Base-by-base conservation (phyloP, 92 coral and sea anemone genomes). In the Phymanthus crucifer region DNA sequence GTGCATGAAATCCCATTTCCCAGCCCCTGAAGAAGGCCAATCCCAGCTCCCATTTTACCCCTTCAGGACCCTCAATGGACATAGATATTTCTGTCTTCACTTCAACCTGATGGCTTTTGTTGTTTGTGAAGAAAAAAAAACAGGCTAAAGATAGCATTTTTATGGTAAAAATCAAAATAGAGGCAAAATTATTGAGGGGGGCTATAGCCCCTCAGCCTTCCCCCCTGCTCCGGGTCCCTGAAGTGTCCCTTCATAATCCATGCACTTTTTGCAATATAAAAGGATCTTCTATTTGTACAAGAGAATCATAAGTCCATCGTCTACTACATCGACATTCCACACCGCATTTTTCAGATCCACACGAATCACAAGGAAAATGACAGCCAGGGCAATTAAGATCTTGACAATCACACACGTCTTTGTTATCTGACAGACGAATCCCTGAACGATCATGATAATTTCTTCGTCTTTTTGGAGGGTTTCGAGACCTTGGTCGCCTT, bases 301-400 rank as follows among this genome's bases (percentile, higher is more conserved):
- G 87, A 74, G 80, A 74, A 56, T 86, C 81, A 61, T 96, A 96
- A 34, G 99, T 93, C 99, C 99, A 96, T 31, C 70, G 83, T 64
- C 99, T 74, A 70, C 87, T 89, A 61, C 99, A 96, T 12, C 99
- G 93, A 46, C 99, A 96, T 70, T 96, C 99, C 18, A 93, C 89
- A 3, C 99, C 99, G 68, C 99, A 96, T 69, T 96, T 96, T 74
- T 93, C 99, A 36, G 99, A 96, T 8, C 99, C 97, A 82, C 99
- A 96, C 3, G 99, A 90, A 18, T 88, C 66, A 37, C 99, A 96
- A 0, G 99, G 98, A 78, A 91, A 93, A 71, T 96, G 99, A 27
- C 99, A 96, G 0, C 99, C 99, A 1, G 98, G 94, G 57, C 99
- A 96, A 74, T 96, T 83, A 27, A 76, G 61, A 70, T 93, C 90